These are phyloP conservation scores for Eupithecia tripunctaria DNA, from an alignment of 2,888 invertebrate genomes.

Conservation along the genomic window DNA sequence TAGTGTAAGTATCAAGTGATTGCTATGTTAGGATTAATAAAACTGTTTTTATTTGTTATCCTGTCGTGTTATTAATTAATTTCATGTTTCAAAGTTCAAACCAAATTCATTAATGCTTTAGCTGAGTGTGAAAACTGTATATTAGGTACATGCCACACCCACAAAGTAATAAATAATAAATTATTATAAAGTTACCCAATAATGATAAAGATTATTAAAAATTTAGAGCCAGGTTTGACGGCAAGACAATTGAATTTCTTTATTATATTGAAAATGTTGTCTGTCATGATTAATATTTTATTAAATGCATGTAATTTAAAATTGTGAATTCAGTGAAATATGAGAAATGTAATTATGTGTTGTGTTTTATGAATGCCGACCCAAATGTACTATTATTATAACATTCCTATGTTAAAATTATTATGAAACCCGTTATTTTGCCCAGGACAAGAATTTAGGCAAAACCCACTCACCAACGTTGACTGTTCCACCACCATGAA, in stretches of 20 bases:
- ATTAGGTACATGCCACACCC: not conserved
- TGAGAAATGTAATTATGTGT: constrained; percentile 13
- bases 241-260: not conserved
- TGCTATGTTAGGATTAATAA: not conserved
- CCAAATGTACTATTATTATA: constrained; percentile 9
- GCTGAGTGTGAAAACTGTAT: not conserved
- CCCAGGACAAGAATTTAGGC: constrained; percentile 58
- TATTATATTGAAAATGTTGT: not conserved
- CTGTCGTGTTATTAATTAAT: not conserved
- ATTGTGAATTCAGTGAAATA: not conserved
- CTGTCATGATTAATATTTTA: not conserved
- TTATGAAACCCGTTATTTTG: constrained; percentile 48
- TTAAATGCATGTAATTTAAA: not conserved
- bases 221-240: not conserved
- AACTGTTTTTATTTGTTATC: not conserved
- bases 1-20: not conserved
- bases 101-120: not conserved
- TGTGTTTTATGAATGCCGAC: constrained; percentile 18
- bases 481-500: constrained; percentile 82
- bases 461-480: constrained; percentile 73
- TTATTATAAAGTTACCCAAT: not conserved
- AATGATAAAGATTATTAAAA: not conserved
- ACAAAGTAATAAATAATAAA: not conserved
- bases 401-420: constrained; percentile 27
- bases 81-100: not conserved